Evolutionary conservation across 2,888 invertebrate genomes (phyloP).

Genomic region (Melinopterus prodromus): DNA sequence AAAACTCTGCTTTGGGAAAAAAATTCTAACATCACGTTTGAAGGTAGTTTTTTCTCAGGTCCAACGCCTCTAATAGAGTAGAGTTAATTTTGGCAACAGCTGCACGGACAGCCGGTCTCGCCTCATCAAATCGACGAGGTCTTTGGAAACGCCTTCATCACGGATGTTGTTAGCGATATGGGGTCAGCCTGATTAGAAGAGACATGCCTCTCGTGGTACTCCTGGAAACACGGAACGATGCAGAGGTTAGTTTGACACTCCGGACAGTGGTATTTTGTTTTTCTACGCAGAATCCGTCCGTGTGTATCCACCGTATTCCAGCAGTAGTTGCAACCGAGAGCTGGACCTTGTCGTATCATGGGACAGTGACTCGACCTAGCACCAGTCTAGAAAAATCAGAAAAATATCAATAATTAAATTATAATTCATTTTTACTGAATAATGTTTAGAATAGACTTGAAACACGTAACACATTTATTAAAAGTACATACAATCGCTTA

Average conservation of each 20-base stretch:
- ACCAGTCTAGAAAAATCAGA: slow-evolving; percentile 55
- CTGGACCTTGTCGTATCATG: slow-evolving; percentile 82
- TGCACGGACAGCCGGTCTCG: slow-evolving; percentile 10
- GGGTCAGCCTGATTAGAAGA: slow-evolving; percentile 54
- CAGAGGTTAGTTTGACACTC: slow-evolving; percentile 90
- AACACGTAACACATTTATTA: no score
- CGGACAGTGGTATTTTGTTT: slow-evolving; percentile 90
- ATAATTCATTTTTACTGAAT: no score
- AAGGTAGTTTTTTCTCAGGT: not conserved
- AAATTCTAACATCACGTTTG: not conserved
- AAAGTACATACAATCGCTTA: no score
- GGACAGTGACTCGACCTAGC: slow-evolving; percentile 83
- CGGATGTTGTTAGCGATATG: slow-evolving; percentile 53
- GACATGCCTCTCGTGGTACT: slow-evolving; percentile 75
- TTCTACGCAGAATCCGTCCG: slow-evolving; percentile 82
- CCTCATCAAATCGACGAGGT: slow-evolving; percentile 58
- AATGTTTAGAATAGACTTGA: no score
- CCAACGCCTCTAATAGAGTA: not conserved
- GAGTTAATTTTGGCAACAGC: slow-evolving; percentile 18
- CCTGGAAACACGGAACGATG: slow-evolving; percentile 90
- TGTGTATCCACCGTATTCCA: slow-evolving; percentile 90
- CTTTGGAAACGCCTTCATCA: slow-evolving; percentile 59
- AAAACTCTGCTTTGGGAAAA: not conserved
- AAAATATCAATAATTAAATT: slow-evolving; percentile 10
- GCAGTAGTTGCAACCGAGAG: slow-evolving; percentile 87